A percentile compares a stretch with the other conserved stretches of the same genome.
Conservation (phyloP, 2,797 vertebrate genomes). For the Halcyon leucocephala region DNA sequence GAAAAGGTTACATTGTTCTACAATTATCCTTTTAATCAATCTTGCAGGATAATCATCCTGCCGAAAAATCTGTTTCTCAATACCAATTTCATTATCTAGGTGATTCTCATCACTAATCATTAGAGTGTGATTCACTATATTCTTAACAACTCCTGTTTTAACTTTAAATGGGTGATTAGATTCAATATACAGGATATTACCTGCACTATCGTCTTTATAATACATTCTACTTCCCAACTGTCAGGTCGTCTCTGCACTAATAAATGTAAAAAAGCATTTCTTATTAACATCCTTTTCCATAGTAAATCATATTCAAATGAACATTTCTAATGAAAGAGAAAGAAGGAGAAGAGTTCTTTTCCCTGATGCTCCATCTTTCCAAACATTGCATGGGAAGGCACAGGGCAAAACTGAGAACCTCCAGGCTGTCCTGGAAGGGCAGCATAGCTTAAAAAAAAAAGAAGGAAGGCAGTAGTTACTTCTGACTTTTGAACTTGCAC, state of each 20-base stretch:
- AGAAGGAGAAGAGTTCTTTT: slow-evolving; percentile 12
- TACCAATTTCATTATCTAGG: slow-evolving; percentile 84
- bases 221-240: slow-evolving; percentile 77
- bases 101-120: slow-evolving; percentile 85
- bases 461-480: neutral
- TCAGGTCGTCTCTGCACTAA: slow-evolving; percentile 74
- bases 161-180: slow-evolving; percentile 85
- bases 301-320: slow-evolving; percentile 79
- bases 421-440: neutral
- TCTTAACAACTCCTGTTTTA: slow-evolving; percentile 85
- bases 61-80: slow-evolving; percentile 85
- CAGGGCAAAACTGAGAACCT: neutral
- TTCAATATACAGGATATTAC: slow-evolving; percentile 85
- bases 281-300: slow-evolving; percentile 75
- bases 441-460: neutral
- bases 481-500: neutral
- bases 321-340: slow-evolving; percentile 67
- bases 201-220: slow-evolving; percentile 78
- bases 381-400: neutral
- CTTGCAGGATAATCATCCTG: slow-evolving; percentile 82
- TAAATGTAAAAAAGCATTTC: slow-evolving; percentile 76
- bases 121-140: slow-evolving; percentile 79
- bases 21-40: slow-evolving; percentile 85
- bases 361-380: slow-evolving; percentile 3
- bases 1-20: slow-evolving; percentile 83